Evolutionary conservation across 2,888 invertebrate genomes (phyloP).

Genomic region (Hirtodrosophila alboralis): DNA sequence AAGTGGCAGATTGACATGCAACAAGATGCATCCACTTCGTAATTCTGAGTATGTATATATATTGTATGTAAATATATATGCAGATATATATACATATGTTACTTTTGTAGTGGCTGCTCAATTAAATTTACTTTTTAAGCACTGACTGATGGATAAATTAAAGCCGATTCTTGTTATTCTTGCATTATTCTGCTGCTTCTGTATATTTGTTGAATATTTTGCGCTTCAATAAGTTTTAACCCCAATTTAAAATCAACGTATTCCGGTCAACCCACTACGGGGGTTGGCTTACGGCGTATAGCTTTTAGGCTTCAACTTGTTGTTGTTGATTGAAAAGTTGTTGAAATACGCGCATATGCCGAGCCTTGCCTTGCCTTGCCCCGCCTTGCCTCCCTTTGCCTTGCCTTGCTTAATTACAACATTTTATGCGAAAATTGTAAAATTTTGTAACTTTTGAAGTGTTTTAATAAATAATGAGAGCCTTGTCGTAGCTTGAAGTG

Average conservation of each 20-base stretch:
- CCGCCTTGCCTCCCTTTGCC: no score
- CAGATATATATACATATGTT: neutral
- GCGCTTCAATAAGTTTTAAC: conserved; percentile 65
- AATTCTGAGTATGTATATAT: neutral
- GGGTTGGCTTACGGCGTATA: conserved; percentile 36
- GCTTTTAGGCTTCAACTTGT: neutral
- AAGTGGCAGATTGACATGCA: conserved; percentile 60
- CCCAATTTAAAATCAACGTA: conserved; percentile 53
- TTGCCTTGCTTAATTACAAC: conserved; percentile 67
- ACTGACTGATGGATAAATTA: conserved; percentile 40
- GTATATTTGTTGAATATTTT: conserved; percentile 57
- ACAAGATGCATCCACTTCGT: conserved; percentile 15
- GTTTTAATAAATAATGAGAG: conserved; percentile 69
- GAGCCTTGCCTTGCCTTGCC: no score
- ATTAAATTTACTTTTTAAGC: conserved; percentile 63
- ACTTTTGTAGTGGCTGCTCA: conserved; percentile 47
- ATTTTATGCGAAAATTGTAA: conserved; percentile 31
- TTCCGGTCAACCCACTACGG: conserved; percentile 10
- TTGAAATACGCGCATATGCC: conserved; percentile 70
- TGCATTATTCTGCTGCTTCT: conserved; percentile 24
- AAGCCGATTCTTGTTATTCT: conserved; percentile 22
- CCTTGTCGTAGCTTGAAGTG: conserved; percentile 13
- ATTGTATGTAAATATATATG: conserved; percentile 1
- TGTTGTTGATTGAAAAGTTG: conserved; percentile 47
- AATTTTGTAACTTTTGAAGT: conserved; percentile 66